phyloP scores from a whole-genome alignment of 37 sponge, comb jelly and placozoan genomes.

The Aplysina aerophoba region DNA sequence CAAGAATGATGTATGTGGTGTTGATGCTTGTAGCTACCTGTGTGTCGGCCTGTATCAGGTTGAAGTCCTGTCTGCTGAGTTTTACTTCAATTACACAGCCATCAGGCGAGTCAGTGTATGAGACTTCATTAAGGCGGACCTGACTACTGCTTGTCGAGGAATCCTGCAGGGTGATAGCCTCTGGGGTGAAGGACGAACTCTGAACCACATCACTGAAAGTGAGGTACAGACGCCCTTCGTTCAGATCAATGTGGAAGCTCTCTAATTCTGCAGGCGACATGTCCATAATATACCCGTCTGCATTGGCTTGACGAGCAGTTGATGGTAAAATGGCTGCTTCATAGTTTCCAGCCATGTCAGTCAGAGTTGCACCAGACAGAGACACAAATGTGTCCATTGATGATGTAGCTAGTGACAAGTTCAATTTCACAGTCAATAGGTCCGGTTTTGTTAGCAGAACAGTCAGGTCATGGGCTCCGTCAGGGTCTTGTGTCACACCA shows the following conservation, averaged over 20 bases:
- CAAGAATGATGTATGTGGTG: conserved; percentile 68
- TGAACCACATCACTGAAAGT: conserved; percentile 81
- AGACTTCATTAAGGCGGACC: conserved; percentile 48
- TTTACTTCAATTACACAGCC: conserved; percentile 52
- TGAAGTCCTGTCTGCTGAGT: conserved; percentile 54
- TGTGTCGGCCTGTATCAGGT: conserved; percentile 63
- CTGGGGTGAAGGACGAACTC: conserved; percentile 37
- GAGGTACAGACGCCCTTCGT: conserved; percentile 60
- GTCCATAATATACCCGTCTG: conserved; percentile 23
- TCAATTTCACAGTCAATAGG: conserved; percentile 63
- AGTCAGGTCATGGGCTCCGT: conserved; percentile 46
- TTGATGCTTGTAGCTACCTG: conserved; percentile 71
- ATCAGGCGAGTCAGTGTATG: conserved; percentile 48
- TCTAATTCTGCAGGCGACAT: conserved; percentile 57
- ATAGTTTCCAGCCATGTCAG: conserved; percentile 79
- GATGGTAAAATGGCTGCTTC: conserved; percentile 42
- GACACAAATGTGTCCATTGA: conserved; percentile 61
- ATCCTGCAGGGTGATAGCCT: conserved; percentile 72
- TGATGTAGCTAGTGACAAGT: conserved; percentile 39
- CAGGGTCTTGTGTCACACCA: conserved; percentile 45
- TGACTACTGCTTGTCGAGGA: conserved; percentile 34
- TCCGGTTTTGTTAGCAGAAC: conserved; percentile 55
- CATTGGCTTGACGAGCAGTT: neutral
- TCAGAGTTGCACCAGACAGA: conserved; percentile 50
- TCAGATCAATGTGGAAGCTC: conserved; percentile 74